A percentile compares a stretch with the other conserved stretches of the same genome.
Conservation (phyloP, 2,797 vertebrate species). For the Dendrocincla tyrannina region DNA sequence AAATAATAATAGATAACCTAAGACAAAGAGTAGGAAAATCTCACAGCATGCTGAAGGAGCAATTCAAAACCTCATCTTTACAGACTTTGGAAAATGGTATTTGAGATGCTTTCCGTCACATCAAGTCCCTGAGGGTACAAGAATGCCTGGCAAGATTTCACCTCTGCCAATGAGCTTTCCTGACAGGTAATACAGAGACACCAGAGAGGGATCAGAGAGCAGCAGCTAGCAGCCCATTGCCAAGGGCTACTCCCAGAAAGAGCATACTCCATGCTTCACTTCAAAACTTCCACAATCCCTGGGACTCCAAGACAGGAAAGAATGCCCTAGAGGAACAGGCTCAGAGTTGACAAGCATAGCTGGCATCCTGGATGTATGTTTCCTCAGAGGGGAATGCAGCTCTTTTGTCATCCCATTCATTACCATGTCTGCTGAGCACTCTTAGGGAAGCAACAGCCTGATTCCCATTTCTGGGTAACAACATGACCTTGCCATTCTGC, state of each 20-base stretch:
- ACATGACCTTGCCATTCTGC: neutral
- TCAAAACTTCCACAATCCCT: neutral
- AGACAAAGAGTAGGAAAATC: neutral
- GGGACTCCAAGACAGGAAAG: neutral
- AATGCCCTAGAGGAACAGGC: neutral
- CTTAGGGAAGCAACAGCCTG: neutral
- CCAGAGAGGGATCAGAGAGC: neutral
- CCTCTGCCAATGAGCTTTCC: neutral
- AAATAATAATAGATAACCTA: neutral
- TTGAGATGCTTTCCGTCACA: neutral
- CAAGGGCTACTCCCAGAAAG: neutral
- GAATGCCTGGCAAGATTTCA: neutral
- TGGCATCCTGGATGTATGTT: neutral
- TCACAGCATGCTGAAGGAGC: neutral
- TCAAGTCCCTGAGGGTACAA: accelerated
- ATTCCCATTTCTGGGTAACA: accelerated
- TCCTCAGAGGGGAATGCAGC: neutral
- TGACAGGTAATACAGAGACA: neutral
- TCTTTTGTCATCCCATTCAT: neutral
- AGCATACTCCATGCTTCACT: neutral
- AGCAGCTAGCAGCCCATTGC: neutral
- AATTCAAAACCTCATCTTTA: neutral
- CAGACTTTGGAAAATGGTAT: neutral
- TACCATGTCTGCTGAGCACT: accelerated
- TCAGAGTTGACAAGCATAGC: neutral